Percentiles rank a stretch among this genome's conserved stretches.
Evolutionary conservation across 2,888 invertebrate genomes (phyloP).

Genomic region (Cerastis leucographa): DNA sequence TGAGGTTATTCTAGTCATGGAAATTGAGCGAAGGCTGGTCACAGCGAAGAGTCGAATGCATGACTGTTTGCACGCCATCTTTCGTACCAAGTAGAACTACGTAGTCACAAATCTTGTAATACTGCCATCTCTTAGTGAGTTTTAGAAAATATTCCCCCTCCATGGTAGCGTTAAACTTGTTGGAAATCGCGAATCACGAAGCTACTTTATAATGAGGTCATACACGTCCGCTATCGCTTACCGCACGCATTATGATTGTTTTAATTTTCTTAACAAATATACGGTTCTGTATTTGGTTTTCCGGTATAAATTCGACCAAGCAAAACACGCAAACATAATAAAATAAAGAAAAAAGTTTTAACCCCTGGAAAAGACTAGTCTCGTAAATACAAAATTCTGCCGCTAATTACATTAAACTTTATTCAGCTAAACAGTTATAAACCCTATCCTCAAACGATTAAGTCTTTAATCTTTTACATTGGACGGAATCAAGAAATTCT

Average conservation of each 20-base stretch:
- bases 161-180: too few relatives aligned
- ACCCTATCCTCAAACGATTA: background rate
- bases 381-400: slow-evolving; percentile 17
- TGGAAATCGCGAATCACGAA: background rate
- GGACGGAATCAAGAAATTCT: slow-evolving; percentile 5
- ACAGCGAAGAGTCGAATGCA: too few relatives aligned
- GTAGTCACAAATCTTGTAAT: too few relatives aligned
- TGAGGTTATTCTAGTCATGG: too few relatives aligned
- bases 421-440: slow-evolving; percentile 9
- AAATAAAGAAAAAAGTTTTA: slow-evolving; percentile 43
- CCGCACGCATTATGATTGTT: background rate
- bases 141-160: too few relatives aligned
- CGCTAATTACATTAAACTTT: slow-evolving; percentile 24
- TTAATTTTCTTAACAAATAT: slow-evolving; percentile 14
- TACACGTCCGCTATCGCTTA: background rate
- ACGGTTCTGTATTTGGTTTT: background rate
- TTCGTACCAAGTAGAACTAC: too few relatives aligned
- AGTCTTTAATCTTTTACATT: slow-evolving; percentile 20
- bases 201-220: background rate
- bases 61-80: too few relatives aligned
- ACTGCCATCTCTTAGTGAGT: too few relatives aligned
- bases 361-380: slow-evolving; percentile 23
- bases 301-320: slow-evolving; percentile 4
- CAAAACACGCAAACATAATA: slow-evolving; percentile 27
- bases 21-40: too few relatives aligned